Percentiles rank a stretch among this genome's conserved stretches.
These are phyloP conservation scores for Ophion ventricosus DNA, from an alignment of 2,888 invertebrate genomes.

Conservation along the genomic window DNA sequence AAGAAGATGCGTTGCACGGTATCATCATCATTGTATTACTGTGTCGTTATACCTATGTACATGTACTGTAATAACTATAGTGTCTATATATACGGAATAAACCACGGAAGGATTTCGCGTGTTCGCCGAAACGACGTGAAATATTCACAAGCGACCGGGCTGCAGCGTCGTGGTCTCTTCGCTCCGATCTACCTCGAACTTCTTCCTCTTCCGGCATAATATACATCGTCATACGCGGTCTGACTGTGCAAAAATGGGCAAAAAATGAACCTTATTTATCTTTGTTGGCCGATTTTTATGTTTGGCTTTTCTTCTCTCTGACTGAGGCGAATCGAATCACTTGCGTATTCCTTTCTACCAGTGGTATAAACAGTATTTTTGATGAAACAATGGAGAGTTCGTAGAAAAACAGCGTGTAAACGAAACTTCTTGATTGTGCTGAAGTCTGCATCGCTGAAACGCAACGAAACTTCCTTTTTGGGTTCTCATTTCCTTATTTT, in stretches of 20 bases:
- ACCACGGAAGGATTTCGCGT: conserved; percentile 48
- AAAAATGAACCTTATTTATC: too few species aligned
- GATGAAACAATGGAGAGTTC: too few species aligned
- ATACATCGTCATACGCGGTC: conserved; percentile 22
- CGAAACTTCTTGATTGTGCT: too few species aligned
- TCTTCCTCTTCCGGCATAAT: conserved; percentile 23
- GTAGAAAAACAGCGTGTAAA: too few species aligned
- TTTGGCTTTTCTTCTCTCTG: too few species aligned
- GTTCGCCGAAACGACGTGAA: conserved; percentile 75
- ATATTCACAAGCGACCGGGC: conserved; percentile 76
- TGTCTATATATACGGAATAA: conserved; percentile 12
- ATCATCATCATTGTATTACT: conserved; percentile 19
- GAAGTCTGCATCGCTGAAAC: too few species aligned
- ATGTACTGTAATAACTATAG: conserved; percentile 27
- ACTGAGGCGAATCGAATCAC: too few species aligned
- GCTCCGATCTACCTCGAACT: conserved; percentile 40
- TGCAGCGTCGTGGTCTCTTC: conserved; percentile 57
- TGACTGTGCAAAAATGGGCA: background rate
- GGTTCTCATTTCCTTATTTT: too few species aligned
- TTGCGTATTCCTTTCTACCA: too few species aligned
- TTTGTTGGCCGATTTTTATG: too few species aligned
- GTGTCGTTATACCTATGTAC: conserved; percentile 15
- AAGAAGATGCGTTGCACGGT: conserved; percentile 6
- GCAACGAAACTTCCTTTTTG: too few species aligned
- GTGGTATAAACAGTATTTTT: too few species aligned